Conservation (phyloP, 2,888 invertebrate genomes). For the Laspeyria flexula region DNA sequence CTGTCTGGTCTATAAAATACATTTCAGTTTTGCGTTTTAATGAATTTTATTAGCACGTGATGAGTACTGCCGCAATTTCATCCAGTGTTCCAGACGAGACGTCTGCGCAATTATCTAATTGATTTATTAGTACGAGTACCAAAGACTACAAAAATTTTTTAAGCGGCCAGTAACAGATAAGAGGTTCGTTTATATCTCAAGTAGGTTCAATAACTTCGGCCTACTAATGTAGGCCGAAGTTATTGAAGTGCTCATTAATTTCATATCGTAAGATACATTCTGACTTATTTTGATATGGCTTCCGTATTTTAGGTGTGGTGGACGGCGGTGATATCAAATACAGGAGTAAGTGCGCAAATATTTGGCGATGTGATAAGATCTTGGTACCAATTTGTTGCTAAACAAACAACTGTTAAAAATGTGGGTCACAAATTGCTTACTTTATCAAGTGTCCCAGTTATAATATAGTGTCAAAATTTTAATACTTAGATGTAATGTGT, state of each 20-base stretch:
- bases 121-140: slow-evolving; percentile 31
- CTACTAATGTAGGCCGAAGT: no score
- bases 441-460: no score
- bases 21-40: background rate
- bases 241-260: slow-evolving; percentile 63
- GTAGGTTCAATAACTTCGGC: slow-evolving; percentile 69
- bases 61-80: no score
- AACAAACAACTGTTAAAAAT: slow-evolving; percentile 18
- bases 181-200: slow-evolving; percentile 60
- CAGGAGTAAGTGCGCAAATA: slow-evolving; percentile 22
- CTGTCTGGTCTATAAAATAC: background rate
- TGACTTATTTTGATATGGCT: slow-evolving; percentile 50
- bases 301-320: slow-evolving; percentile 38
- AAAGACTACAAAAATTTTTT: slow-evolving; percentile 33
- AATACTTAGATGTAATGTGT: no score
- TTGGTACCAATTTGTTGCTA: slow-evolving; percentile 11
- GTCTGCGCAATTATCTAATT: slow-evolving; percentile 37
- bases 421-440: no score
- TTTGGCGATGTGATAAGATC: slow-evolving; percentile 16
- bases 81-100: slow-evolving; percentile 13
- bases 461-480: no score
- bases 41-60: background rate
- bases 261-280: slow-evolving; percentile 52
- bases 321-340: background rate
- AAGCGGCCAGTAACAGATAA: slow-evolving; percentile 37